A percentile compares a stretch with the other conserved stretches of the same genome.
Conservation (phyloP, 2,113 vertebrate species). For the Hippoglossus stenolepis region DNA sequence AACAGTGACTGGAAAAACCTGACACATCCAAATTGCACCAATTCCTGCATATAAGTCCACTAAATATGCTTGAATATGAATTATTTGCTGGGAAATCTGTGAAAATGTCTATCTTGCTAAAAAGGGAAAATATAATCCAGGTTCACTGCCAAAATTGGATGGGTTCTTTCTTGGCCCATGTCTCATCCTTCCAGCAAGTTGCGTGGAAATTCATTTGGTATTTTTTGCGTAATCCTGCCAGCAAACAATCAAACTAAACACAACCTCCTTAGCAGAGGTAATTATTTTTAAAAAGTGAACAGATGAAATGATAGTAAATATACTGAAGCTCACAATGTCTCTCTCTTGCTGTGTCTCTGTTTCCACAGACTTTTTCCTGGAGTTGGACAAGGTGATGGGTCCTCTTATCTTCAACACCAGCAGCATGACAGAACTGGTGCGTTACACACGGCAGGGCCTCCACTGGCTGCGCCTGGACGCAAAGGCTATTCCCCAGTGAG, state of each 20-base stretch:
- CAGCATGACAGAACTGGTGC: slow-evolving; percentile 98
- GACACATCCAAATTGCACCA: neutral
- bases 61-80: neutral
- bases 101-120: neutral
- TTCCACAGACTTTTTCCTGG: slow-evolving; percentile 93
- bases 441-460: slow-evolving; percentile 96
- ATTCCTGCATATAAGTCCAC: neutral
- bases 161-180: neutral
- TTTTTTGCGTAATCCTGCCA: neutral
- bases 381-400: slow-evolving; percentile 98
- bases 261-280: no score
- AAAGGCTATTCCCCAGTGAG: slow-evolving; percentile 85
- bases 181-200: neutral
- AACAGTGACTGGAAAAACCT: neutral
- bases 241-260: no score
- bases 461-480: slow-evolving; percentile 97
- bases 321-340: neutral
- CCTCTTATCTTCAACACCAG: slow-evolving; percentile 97
- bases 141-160: no score
- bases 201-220: no score
- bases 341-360: neutral
- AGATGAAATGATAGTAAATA: neutral
- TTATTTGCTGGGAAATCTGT: neutral
- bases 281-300: no score
- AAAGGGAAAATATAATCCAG: no score